These are phyloP conservation scores for Homalodisca vitripennis DNA, from an alignment of 1,140 invertebrate genomes.

Conservation along the genomic window DNA sequence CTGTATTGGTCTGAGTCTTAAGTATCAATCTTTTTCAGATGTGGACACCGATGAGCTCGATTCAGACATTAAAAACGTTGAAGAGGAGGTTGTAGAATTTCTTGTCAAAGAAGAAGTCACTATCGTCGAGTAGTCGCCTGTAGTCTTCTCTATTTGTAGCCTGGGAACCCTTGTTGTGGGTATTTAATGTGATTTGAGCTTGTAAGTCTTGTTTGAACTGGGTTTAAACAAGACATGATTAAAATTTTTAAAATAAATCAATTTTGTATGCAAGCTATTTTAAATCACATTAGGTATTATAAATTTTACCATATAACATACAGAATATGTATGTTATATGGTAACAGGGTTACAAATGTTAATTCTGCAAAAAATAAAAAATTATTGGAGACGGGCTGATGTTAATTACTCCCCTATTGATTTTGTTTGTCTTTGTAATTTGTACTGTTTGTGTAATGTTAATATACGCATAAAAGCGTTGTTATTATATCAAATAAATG, in stretches of 20 bases:
- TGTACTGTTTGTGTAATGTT: no score
- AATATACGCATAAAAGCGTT: no score
- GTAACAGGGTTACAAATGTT: no score
- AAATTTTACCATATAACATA: no score
- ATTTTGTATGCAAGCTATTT: not conserved
- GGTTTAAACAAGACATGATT: not conserved
- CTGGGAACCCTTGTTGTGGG: constrained; percentile 3
- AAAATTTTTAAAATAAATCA: constrained; percentile 7
- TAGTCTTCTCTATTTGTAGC: constrained; percentile 3
- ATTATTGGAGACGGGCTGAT: no score
- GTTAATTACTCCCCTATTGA: no score
- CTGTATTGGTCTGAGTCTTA: no score
- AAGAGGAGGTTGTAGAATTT: constrained; percentile 96
- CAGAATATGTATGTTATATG: no score
- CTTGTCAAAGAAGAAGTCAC: constrained; percentile 95
- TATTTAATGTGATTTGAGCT: not conserved
- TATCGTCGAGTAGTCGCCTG: constrained; percentile 58
- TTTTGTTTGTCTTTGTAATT: no score
- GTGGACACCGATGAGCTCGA: constrained; percentile 90
- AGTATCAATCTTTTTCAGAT: constrained; percentile 64
- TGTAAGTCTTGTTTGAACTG: constrained; percentile 15
- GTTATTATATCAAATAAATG: no score
- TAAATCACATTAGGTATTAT: no score
- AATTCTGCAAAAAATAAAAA: no score
- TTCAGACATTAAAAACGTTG: constrained; percentile 81